Evolutionary conservation across 2,888 invertebrate species (phyloP).

Genomic region (Caenorhabditis plicata): DNA sequence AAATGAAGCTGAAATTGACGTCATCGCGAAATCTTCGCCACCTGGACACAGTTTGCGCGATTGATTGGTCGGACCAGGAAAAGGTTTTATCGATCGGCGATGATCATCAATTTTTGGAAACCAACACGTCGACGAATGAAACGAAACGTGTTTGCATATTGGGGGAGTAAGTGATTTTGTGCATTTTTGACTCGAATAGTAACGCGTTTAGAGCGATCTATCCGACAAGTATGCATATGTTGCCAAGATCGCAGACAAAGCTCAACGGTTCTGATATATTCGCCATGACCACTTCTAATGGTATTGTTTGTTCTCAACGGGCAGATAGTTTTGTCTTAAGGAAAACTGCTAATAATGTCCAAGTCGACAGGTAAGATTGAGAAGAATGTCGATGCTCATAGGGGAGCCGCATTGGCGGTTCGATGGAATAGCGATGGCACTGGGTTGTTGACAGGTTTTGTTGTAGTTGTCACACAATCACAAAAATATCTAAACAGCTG

Average conservation of each 20-base stretch:
- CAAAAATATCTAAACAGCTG: conserved; percentile 72
- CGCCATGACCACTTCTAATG: conserved; percentile 43
- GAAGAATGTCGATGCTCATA: conserved; percentile 87
- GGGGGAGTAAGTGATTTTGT: conserved; percentile 23
- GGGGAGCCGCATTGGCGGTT: conserved; percentile 80
- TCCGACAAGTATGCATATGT: conserved; percentile 42
- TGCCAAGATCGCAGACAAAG: conserved; percentile 34
- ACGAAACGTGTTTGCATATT: conserved; percentile 27
- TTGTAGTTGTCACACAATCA: too few species aligned
- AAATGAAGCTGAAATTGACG: conserved; percentile 32
- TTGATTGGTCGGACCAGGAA: conserved; percentile 89
- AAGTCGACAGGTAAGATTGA: conserved; percentile 88
- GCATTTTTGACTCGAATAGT: background rate
- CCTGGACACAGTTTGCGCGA: conserved; percentile 81
- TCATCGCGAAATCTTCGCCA: conserved; percentile 74
- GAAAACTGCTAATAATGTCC: conserved; percentile 83
- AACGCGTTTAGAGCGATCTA: too few species aligned
- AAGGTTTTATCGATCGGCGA: conserved; percentile 89
- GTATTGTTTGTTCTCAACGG: conserved; percentile 9
- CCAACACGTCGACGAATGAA: conserved; percentile 43
- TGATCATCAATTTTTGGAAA: conserved; percentile 80
- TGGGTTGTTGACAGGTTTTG: conserved; percentile 82
- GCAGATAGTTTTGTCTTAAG: conserved; percentile 66
- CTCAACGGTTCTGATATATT: conserved; percentile 34
- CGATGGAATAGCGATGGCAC: conserved; percentile 94